phyloP scores from a whole-genome alignment of 2,888 invertebrate species.

The Lepidonotus clava region DNA sequence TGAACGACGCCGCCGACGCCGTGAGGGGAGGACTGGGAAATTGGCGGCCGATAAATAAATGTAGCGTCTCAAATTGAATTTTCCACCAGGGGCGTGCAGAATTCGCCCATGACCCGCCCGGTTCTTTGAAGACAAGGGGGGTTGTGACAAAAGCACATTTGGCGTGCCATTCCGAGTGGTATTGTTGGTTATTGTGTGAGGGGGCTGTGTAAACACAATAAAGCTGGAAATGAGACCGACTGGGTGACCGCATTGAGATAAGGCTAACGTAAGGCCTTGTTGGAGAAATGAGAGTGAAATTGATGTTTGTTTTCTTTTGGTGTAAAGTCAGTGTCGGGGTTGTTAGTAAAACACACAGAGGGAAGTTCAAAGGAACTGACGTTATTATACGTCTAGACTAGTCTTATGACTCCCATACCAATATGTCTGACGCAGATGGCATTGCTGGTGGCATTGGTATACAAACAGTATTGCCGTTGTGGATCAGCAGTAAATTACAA shows the following conservation, averaged over 20 bases:
- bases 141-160: conserved; percentile 22
- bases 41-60: conserved; percentile 41
- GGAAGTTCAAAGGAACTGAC: too few relatives aligned
- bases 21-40: conserved; percentile 18
- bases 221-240: not conserved
- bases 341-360: conserved; percentile 4
- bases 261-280: too few relatives aligned
- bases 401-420: too few relatives aligned
- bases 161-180: not conserved
- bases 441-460: too few relatives aligned
- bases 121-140: not conserved
- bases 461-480: too few relatives aligned
- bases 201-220: not conserved
- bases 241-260: not conserved
- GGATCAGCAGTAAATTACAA: too few relatives aligned
- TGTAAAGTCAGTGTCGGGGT: not conserved
- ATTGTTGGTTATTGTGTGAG: conserved; percentile 1
- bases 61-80: conserved; percentile 47
- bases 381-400: too few relatives aligned
- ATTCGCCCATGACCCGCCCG: conserved; percentile 25
- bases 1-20: not conserved
- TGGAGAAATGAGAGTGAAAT: too few relatives aligned
- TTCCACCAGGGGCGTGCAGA: conserved; percentile 29
- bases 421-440: too few relatives aligned
- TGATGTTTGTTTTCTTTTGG: conserved; percentile 16